phyloP scores from a whole-genome alignment of 1,140 invertebrate species.

The Drosophila bocqueti region DNA sequence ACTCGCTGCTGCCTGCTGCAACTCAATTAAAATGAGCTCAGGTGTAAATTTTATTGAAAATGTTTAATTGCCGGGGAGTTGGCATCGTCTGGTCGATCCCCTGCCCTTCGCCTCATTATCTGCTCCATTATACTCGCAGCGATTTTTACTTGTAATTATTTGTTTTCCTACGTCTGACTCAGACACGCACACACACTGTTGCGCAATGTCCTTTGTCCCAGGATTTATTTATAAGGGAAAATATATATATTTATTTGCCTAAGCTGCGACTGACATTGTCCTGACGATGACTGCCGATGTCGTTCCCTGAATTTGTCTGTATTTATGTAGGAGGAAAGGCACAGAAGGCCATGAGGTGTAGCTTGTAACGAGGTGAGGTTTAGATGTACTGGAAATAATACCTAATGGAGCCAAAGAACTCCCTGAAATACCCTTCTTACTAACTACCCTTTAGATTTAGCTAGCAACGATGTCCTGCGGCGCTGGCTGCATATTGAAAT shows the following conservation, averaged over 20 bases:
- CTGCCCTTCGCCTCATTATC: conserved; percentile 68
- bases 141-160: conserved; percentile 83
- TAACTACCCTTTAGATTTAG: conserved; percentile 17
- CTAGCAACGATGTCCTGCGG: conserved; percentile 52
- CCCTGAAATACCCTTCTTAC: conserved; percentile 7
- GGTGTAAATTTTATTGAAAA: conserved; percentile 84
- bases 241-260: conserved; percentile 65
- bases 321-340: conserved; percentile 51
- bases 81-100: conserved; percentile 51
- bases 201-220: conserved; percentile 69
- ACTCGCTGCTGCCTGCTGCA: conserved; percentile 56
- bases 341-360: conserved; percentile 14
- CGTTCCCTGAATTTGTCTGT: conserved; percentile 25
- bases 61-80: conserved; percentile 74
- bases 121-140: conserved; percentile 70
- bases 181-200: conserved; percentile 53
- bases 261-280: conserved; percentile 76
- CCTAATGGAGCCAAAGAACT: not conserved
- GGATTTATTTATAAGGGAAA: conserved; percentile 36
- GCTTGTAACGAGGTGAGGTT: conserved; percentile 36
- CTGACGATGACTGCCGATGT: conserved; percentile 54
- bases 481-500: conserved; percentile 59
- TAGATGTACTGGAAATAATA: not conserved
- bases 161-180: conserved; percentile 77
- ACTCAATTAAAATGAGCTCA: conserved; percentile 84